phyloP scores from a whole-genome alignment of 2,113 vertebrate genomes.

The Neotragus pygmaeus region DNA sequence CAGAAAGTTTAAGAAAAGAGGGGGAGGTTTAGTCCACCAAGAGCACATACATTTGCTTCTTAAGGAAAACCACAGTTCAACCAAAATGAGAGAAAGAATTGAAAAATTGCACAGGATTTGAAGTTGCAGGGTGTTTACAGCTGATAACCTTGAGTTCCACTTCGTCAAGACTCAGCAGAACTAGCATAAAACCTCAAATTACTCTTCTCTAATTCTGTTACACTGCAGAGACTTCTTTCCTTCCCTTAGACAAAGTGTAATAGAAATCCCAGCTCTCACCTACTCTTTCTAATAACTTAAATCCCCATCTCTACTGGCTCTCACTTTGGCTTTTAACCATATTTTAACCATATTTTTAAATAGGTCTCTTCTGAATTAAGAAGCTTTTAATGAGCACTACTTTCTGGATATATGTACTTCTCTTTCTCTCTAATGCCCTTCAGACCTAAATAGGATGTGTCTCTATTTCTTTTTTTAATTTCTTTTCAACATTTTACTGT shows the following conservation, averaged over 20 bases:
- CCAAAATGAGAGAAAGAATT: neutral
- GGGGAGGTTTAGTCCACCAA: slow-evolving; percentile 16
- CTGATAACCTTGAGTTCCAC: neutral
- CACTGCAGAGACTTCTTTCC: neutral
- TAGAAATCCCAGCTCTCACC: slow-evolving; percentile 18
- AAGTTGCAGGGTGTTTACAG: neutral
- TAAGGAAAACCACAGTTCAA: slow-evolving; percentile 31
- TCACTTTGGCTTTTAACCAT: neutral
- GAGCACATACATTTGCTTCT: slow-evolving; percentile 27
- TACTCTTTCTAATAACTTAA: slow-evolving; percentile 3
- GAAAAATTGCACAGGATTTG: neutral
- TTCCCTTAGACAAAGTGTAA: neutral
- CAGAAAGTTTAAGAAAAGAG: slow-evolving; percentile 45
- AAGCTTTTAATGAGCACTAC: neutral
- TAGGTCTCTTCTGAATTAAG: slow-evolving; percentile 32
- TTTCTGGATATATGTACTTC: neutral
- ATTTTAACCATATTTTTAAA: slow-evolving; percentile 7
- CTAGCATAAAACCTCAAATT: neutral
- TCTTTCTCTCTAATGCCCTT: neutral
- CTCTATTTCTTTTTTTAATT: slow-evolving; percentile 5
- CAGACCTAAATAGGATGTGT: neutral
- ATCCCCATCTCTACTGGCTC: neutral
- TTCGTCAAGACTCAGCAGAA: neutral
- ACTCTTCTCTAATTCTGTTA: neutral
- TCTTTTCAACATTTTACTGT: slow-evolving; percentile 10